Conservation (phyloP, 2,113 vertebrate species). For the Platysteira castanea region DNA sequence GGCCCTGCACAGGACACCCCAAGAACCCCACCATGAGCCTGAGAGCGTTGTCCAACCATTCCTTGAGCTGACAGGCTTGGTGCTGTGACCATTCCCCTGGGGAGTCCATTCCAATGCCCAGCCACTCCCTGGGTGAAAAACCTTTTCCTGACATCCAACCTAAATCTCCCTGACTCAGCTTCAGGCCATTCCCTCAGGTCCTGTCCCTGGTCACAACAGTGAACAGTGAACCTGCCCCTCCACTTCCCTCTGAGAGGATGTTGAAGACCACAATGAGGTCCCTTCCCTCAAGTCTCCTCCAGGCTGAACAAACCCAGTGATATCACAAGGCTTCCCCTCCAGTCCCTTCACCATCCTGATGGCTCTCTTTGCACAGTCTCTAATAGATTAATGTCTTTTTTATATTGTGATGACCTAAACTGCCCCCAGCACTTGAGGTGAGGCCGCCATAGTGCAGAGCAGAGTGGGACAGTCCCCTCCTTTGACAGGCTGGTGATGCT, state of each 20-base stretch:
- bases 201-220: not conserved
- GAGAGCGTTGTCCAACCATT: not conserved
- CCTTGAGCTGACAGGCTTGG: not conserved
- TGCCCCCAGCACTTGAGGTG: not conserved
- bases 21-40: not conserved
- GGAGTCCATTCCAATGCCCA: not conserved
- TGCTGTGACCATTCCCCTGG: no score
- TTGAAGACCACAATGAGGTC: not conserved
- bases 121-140: not conserved
- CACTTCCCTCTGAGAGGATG: not conserved
- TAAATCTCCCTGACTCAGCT: not conserved
- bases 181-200: not conserved
- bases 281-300: not conserved
- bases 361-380: not conserved
- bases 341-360: not conserved
- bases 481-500: not conserved
- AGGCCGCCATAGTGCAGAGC: not conserved
- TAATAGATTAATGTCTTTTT: not conserved
- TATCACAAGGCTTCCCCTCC: not conserved
- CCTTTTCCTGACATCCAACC: not conserved
- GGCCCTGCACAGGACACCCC: not conserved
- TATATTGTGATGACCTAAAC: not conserved
- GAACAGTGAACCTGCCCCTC: not conserved
- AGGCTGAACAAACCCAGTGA: not conserved
- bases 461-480: not conserved